Conservation (phyloP, 2,888 invertebrate genomes). For the Nineta flava region DNA sequence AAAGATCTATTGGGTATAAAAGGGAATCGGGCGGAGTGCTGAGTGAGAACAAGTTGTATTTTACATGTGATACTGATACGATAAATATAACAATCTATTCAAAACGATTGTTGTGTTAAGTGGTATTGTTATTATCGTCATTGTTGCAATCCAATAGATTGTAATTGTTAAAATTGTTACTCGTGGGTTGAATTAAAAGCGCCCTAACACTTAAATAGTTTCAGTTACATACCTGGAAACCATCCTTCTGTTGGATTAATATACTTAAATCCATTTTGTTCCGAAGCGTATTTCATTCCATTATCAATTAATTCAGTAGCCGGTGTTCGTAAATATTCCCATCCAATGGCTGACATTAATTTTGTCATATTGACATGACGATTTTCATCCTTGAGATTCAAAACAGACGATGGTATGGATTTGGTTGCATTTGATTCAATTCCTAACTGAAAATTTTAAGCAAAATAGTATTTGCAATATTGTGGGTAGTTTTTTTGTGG, state of each 20-base stretch:
- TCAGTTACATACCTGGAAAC: slow-evolving; percentile 51
- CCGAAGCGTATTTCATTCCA: slow-evolving; percentile 49
- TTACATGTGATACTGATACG: background rate
- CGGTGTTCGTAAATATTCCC: slow-evolving; percentile 65
- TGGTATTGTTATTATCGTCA: too few relatives aligned
- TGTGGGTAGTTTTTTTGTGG: too few relatives aligned
- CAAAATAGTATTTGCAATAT: too few relatives aligned
- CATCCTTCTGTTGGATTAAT: slow-evolving; percentile 76
- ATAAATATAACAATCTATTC: too few relatives aligned
- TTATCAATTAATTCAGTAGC: slow-evolving; percentile 53
- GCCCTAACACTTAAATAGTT: too few relatives aligned
- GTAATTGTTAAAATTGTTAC: too few relatives aligned
- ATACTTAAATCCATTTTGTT: slow-evolving; percentile 71
- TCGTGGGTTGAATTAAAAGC: too few relatives aligned
- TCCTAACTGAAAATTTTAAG: background rate
- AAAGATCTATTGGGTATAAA: too few relatives aligned
- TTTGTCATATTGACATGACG: slow-evolving; percentile 51
- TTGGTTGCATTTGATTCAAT: slow-evolving; percentile 64
- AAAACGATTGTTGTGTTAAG: too few relatives aligned
- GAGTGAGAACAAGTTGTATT: background rate
- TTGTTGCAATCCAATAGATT: too few relatives aligned
- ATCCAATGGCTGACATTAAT: slow-evolving; percentile 63
- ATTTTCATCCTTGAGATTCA: slow-evolving; percentile 66
- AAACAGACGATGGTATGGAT: slow-evolving; percentile 66
- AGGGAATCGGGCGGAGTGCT: too few relatives aligned